These are phyloP conservation scores for Nasonia vitripennis DNA, from an alignment of 1,140 invertebrate species.

Conservation along the genomic window DNA sequence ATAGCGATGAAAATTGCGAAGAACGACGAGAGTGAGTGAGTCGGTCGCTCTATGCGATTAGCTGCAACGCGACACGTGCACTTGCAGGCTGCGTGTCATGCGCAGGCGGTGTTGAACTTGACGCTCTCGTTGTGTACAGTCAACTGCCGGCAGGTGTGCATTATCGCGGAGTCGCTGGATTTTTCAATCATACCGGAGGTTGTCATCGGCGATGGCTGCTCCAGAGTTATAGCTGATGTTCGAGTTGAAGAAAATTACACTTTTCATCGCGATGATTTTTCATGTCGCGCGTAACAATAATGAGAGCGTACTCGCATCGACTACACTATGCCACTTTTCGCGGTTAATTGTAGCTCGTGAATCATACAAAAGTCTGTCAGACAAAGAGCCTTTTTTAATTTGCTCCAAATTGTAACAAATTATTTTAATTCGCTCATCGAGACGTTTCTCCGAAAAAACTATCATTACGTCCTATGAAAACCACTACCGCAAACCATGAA, in stretches of 20 bases:
- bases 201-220: too few relatives aligned
- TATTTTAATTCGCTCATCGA: not conserved
- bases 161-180: not conserved
- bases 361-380: too few relatives aligned
- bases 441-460: not conserved
- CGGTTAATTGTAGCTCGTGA: too few relatives aligned
- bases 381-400: too few relatives aligned
- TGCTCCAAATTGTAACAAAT: not conserved
- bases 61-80: not conserved
- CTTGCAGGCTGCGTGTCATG: not conserved
- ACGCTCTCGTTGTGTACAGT: not conserved
- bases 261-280: too few relatives aligned
- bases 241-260: not conserved
- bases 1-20: constrained; percentile 39
- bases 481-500: not conserved
- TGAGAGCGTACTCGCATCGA: too few relatives aligned
- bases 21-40: not conserved
- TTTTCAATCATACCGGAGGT: too few relatives aligned
- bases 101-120: not conserved
- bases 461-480: not conserved
- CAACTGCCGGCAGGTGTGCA: not conserved
- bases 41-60: not conserved
- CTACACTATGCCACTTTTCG: too few relatives aligned
- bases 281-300: too few relatives aligned
- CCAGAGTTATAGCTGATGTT: not conserved